A percentile compares a stretch with the other conserved stretches of the same genome.
Conservation (phyloP, 2,888 invertebrate genomes). For the Seira musarum region DNA sequence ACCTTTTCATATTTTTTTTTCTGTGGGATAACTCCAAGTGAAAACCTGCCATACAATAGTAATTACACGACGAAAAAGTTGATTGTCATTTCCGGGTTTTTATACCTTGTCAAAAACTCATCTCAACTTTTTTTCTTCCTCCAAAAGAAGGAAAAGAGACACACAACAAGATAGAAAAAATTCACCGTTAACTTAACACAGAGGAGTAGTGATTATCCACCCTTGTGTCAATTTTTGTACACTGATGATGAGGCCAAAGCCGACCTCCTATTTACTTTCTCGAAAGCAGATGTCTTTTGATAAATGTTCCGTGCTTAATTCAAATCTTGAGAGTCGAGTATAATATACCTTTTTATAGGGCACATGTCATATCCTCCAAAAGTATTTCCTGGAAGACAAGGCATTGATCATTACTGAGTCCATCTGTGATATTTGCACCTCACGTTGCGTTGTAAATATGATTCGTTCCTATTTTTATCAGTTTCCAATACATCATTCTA, state of each 20-base stretch:
- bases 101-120: slow-evolving; percentile 35
- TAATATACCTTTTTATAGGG: too few relatives aligned
- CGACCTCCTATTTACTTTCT: slow-evolving; percentile 1
- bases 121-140: slow-evolving; percentile 15
- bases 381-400: too few relatives aligned
- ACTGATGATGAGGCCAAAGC: neutral
- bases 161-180: neutral
- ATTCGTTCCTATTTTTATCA: neutral
- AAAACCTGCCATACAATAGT: neutral
- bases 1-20: slow-evolving; percentile 35
- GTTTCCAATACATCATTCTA: neutral
- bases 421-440: too few relatives aligned
- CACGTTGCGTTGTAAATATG: too few relatives aligned
- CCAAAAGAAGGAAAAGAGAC: neutral
- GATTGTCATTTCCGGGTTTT: slow-evolving; percentile 55
- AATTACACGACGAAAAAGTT: slow-evolving; percentile 18
- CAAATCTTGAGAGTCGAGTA: slow-evolving; percentile 9
- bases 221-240: slow-evolving; percentile 42
- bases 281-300: slow-evolving; percentile 41
- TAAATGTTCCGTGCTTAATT: slow-evolving; percentile 33
- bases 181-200: neutral
- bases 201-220: neutral
- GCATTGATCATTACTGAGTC: too few relatives aligned
- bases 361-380: too few relatives aligned
- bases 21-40: too few relatives aligned